These are phyloP conservation scores for Coluber constrictor DNA, from an alignment of 2,797 vertebrate species.

Conservation along the genomic window DNA sequence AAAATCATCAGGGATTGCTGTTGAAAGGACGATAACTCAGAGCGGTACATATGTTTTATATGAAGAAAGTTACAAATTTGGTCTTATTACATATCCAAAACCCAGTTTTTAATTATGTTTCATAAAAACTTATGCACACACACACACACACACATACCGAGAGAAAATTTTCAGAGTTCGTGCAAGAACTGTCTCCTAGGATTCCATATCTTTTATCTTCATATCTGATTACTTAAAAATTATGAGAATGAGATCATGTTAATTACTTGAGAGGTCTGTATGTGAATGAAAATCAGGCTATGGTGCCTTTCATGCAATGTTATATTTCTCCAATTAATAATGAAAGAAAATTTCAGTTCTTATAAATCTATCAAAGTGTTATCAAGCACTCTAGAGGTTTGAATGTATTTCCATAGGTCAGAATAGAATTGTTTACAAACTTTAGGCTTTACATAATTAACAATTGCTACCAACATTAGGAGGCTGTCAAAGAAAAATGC, in stretches of 20 bases:
- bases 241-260: neutral
- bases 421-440: constrained; percentile 2
- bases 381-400: neutral
- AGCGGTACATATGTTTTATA: neutral
- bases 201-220: neutral
- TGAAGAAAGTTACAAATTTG: neutral
- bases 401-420: constrained; percentile 19
- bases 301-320: rapidly evolving
- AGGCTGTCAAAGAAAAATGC: neutral
- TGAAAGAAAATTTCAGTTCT: neutral
- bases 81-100: neutral
- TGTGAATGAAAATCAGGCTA: neutral
- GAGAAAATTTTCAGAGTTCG: neutral
- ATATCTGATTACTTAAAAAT: neutral
- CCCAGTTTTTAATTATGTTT: neutral
- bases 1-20: neutral
- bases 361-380: neutral
- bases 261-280: neutral
- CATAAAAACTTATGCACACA: neutral
- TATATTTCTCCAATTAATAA: neutral
- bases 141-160: neutral
- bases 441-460: neutral
- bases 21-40: neutral
- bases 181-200: neutral
- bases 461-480: too few species aligned